Evolutionary conservation across 2,888 invertebrate genomes (phyloP), one percentile per base, ranked within the genome.

Genomic region (Beris chalybata): DNA sequence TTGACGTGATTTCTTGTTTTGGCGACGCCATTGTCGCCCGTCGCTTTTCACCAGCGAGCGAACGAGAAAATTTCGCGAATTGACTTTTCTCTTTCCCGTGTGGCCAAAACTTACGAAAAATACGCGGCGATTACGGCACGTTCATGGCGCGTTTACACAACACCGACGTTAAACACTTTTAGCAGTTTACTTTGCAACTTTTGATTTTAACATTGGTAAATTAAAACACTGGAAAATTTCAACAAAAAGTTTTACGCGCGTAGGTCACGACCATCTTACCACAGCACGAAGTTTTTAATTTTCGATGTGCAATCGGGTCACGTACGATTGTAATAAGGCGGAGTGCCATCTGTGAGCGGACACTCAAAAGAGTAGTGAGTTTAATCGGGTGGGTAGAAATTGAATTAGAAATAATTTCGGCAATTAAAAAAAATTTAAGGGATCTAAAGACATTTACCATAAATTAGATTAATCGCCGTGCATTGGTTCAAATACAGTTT

Each of bases 11-110:
- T 53, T 63, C 63, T 53, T 63, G 52, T 53, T 53, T 53, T 53
- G 52, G 53, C 43, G 63, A 63, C 63, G 63, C 63, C 63, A 63
- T 63, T 53, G 29, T 29, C 32, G n/a, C 50, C 50, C 15, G 12
- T 12, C 55, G 38, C 9, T 4, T 5, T 12, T 53, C 53, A 11
- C 4, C 29, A 3, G 30, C 53, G 11, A 7, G 7, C 38, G 38
- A 3, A 15, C 22, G 15, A 30, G 53, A 30, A 53, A 31, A 53
- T 30, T n/a, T 53, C 53, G 31, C 53, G 9, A 30, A 9, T 30
- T 53, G 30, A 30, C 22, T 12, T 12, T 31, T 53, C 30, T 4
- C 11, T 22, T n/a, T 9, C 11, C 31, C 4, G 53, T 30, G 30
- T n/a, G 30, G 31, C 29, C 5, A 53, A 53, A 53, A 53, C 53